These are phyloP conservation scores for Xestia ashworthii DNA, from an alignment of 2,888 invertebrate species.

Conservation along the genomic window DNA sequence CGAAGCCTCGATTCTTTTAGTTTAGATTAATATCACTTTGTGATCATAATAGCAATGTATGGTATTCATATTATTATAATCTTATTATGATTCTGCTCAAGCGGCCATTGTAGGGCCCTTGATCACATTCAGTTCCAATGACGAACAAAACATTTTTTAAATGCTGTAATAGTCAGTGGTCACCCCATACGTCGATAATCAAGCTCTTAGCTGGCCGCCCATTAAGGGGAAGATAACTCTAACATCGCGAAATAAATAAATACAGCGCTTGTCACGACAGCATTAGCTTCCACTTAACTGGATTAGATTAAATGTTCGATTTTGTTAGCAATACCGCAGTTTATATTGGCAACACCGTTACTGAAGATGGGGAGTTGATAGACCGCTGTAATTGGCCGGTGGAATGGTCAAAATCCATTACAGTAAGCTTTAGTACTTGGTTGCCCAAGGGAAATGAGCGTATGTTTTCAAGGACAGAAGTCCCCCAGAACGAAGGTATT, in stretches of 20 bases:
- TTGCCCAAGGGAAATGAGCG: background rate
- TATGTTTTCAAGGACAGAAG: background rate
- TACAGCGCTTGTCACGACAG: conserved; percentile 80
- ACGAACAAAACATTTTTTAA: background rate
- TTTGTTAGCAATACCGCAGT: conserved; percentile 64
- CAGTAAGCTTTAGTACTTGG: background rate
- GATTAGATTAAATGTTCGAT: conserved; percentile 80
- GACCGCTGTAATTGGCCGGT: conserved; percentile 46
- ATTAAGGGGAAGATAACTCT: conserved; percentile 83
- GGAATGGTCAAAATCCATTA: conserved; percentile 8
- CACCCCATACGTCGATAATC: conserved; percentile 70
- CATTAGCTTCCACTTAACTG: conserved; percentile 85
- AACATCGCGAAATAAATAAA: conserved; percentile 77
- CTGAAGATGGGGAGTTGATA: conserved; percentile 58
- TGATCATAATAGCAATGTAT: too few relatives aligned
- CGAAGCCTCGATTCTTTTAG: too few relatives aligned
- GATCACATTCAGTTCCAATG: background rate
- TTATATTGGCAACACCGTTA: conserved; percentile 60
- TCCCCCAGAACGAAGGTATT: background rate
- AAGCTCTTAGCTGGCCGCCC: conserved; percentile 81
- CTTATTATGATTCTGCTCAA: too few relatives aligned
- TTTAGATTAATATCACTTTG: too few relatives aligned
- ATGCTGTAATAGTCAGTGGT: conserved; percentile 45
- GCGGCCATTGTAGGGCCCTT: too few relatives aligned
- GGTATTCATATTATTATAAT: too few relatives aligned